These are phyloP conservation scores for Chelonoidis abingdonii DNA, from an alignment of 2,113 vertebrate species.

Conservation along the genomic window DNA sequence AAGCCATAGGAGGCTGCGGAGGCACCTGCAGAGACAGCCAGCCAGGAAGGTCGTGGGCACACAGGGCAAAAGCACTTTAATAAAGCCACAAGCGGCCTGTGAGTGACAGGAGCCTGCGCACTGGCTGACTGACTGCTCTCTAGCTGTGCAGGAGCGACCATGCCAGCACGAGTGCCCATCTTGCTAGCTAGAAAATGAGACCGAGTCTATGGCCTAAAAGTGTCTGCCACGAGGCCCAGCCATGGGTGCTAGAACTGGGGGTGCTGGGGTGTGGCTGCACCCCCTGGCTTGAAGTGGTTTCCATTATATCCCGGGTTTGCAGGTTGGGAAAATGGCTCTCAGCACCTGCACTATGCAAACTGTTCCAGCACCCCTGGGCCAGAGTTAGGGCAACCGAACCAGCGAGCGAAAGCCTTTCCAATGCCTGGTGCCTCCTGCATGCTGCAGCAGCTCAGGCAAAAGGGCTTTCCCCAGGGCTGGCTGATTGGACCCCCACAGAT, in stretches of 20 bases:
- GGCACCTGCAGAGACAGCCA: constrained; percentile 76
- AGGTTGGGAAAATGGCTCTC: too few relatives aligned
- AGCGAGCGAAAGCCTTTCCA: not conserved
- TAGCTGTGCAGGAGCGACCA: too few relatives aligned
- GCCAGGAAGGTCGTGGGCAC: too few relatives aligned
- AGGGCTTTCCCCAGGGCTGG: not conserved
- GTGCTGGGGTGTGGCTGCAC: too few relatives aligned
- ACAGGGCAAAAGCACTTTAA: too few relatives aligned
- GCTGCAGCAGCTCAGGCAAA: not conserved
- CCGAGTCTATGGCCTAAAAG: not conserved
- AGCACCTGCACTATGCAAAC: too few relatives aligned
- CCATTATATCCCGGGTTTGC: too few relatives aligned
- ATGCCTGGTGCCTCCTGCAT: too few relatives aligned
- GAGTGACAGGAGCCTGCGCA: not conserved
- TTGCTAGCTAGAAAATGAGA: not conserved
- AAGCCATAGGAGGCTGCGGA: constrained; percentile 81
- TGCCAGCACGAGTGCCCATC: too few relatives aligned
- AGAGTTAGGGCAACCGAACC: not conserved
- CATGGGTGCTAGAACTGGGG: too few relatives aligned
- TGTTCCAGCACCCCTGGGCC: too few relatives aligned
- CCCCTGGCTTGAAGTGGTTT: too few relatives aligned
- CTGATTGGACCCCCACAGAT: not conserved
- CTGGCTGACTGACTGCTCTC: not conserved
- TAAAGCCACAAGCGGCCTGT: not conserved
- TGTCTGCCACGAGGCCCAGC: not conserved